Conservation (phyloP, 2,797 vertebrate species). For the Sternotherus odoratus region DNA sequence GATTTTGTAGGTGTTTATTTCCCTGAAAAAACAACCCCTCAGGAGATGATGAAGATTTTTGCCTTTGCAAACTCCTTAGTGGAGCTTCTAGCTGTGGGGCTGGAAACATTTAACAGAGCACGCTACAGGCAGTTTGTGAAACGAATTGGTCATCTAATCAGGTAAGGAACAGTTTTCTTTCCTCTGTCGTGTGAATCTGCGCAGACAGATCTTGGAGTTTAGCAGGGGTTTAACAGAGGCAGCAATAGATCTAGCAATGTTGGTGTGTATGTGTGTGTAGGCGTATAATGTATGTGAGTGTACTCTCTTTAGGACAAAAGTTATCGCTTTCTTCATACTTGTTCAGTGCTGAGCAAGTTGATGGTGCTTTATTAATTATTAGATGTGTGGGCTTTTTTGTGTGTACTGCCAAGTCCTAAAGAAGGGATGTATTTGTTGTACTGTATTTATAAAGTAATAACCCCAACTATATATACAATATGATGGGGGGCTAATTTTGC, state of each 20-base stretch:
- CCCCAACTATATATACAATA: too few relatives aligned
- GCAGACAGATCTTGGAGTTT: not conserved
- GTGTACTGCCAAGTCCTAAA: not conserved
- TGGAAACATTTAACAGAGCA: slow-evolving; percentile 96
- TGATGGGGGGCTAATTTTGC: too few relatives aligned
- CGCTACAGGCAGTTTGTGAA: slow-evolving; percentile 97
- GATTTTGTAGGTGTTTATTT: slow-evolving; percentile 86
- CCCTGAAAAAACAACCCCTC: slow-evolving; percentile 91
- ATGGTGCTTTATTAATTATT: not conserved
- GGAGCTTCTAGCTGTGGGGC: slow-evolving; percentile 90
- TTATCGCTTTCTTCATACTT: not conserved
- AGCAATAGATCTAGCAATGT: not conserved
- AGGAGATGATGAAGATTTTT: slow-evolving; percentile 98
- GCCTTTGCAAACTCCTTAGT: slow-evolving; percentile 94
- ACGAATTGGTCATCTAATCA: slow-evolving; percentile 94
- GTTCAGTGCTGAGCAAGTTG: not conserved
- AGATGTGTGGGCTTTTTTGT: not conserved
- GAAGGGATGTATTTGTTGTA: not conserved
- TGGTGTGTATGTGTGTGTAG: too few relatives aligned
- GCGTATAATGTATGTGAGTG: too few relatives aligned
- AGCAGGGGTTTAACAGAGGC: not conserved
- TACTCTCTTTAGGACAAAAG: not conserved
- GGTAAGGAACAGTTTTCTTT: slow-evolving; percentile 75
- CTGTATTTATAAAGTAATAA: too few relatives aligned
- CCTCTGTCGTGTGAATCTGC: not conserved